Base-by-base conservation (phyloP, 2,888 invertebrate genomes). In the Drosophila mimica region DNA sequence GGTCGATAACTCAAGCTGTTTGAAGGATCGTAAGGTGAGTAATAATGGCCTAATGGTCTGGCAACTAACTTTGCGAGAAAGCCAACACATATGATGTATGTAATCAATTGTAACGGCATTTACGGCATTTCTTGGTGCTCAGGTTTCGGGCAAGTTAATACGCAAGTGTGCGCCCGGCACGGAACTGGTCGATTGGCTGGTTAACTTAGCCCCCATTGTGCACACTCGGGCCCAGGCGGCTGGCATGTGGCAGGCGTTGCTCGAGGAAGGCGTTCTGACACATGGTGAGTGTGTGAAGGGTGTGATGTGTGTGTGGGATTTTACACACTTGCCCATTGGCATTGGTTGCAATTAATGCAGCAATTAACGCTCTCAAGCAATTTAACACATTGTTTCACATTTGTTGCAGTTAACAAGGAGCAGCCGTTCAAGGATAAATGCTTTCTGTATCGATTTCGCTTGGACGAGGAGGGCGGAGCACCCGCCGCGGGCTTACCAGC, bases 401-500 rank as follows among this genome's bases (percentile, higher is more conserved):
- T 13, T 40, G 49, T n/a, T 49, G 53, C 87, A 96, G 97, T 96
- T 68, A 95, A 95, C 82, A 95, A 95, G 82, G 97, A 97, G 90
- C 96, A 97, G 90, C 95, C 96, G 58, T 97, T 97, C 94, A 95
- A 96, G 92, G 97, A 97, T 94, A 96, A 96, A 94, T 96, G 96
- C 92, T 95, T 97, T 91, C 95, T 97, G 87, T 97, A 97, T 93
- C 96, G 96, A 70, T 97, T 97, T 94, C 95, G 95, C 91, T 95
- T 96, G 92, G 96, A 96, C 92, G 95, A 96, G 90, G 95, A 96
- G 71, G 94, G 94, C 31, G 94, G 94, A 25, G 94, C 94, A 59
- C 75, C 85, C 15, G 87, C 88, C n/a, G 94, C 94, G 33, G 94
- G 94, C 25, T 92, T 93, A 67, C 95, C 95, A 38, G 93, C 94